Base-by-base conservation (phyloP, 2,888 invertebrate species). In the Chironomus tentans region DNA sequence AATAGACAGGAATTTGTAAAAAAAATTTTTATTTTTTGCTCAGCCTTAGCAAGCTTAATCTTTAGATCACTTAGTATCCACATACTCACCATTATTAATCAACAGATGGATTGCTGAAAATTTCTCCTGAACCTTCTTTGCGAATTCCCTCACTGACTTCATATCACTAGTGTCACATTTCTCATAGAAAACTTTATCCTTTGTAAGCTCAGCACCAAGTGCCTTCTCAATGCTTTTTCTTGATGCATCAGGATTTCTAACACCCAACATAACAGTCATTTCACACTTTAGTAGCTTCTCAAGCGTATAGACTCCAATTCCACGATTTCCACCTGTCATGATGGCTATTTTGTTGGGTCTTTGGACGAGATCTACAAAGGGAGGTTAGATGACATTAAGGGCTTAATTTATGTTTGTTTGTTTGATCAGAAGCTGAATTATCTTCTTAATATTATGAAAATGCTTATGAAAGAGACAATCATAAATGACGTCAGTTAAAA, bases 261-360 rank as follows among this genome's bases (percentile, higher is more conserved):
- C 92, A 71, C 93, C 94, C 90, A 83, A 81, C 79, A 86, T 61
- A 28, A 68, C 68, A 74, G 88, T 88, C 87, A 92, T 90, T 80
- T 92, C 91, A 80, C 91, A 91, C 81, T 90, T 87, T 72, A 94
- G 83, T 74, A 95, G 85, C 83, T 91, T 91, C 82, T 89, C 89
- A 28, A 93, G 89, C 21, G 94, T 89, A 84, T 90, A 89, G 21
- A 88, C 84, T 10, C 95, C 95, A 79, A 95, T 94, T 61, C 95
- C 95, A 79, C 93, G 87, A 76, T 93, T 91, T 2, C 95, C 95
- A 68, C 95, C 95, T 10, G 95, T 95, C 77, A 95, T 89, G 74
- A 95, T 88, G 77, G 92, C 94, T 76, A 92, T 85, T 84, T 90
- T 88, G 74, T 88, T 90, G 56, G 86, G 86, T 81, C 88, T 88